phyloP scores from a whole-genome alignment of 1,140 invertebrate genomes.

The Zaprionus africanus region DNA sequence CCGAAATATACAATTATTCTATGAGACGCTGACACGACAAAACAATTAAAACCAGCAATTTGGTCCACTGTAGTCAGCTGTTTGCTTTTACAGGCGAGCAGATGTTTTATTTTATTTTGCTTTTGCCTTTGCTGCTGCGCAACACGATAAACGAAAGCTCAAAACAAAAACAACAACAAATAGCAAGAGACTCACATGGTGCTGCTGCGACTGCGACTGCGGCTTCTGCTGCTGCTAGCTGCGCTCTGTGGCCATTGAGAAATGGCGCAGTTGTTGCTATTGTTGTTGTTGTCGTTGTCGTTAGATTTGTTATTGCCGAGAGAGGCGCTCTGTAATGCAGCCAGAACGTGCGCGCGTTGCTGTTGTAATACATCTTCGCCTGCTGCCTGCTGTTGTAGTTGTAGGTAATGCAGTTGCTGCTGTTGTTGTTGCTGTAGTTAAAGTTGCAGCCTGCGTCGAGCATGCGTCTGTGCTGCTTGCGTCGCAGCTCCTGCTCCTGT shows the following conservation, averaged over 20 bases:
- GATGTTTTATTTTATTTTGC: conserved; percentile 49
- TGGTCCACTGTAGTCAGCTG: conserved; percentile 59
- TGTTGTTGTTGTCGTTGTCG: conserved; percentile 7
- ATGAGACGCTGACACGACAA: too few species aligned
- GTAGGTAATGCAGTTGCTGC: conserved; percentile 4
- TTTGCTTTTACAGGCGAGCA: conserved; percentile 41
- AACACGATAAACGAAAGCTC: conserved; percentile 34
- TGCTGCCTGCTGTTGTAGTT: conserved; percentile 24
- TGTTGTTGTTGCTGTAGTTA: conserved; percentile 22
- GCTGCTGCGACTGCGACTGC: conserved; percentile 30
- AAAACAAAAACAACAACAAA: conserved; percentile 48
- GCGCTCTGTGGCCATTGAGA: background rate
- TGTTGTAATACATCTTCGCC: conserved; percentile 67
- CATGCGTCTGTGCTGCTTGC: conserved; percentile 54
- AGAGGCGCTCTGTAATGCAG: conserved; percentile 21
- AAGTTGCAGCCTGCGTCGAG: conserved; percentile 10
- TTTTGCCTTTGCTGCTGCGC: conserved; percentile 21
- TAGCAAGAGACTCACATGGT: conserved; percentile 64
- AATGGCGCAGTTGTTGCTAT: conserved; percentile 21
- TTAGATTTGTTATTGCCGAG: conserved; percentile 4
- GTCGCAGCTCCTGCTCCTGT: conserved; percentile 47
- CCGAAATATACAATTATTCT: background rate
- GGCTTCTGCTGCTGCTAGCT: conserved; percentile 7
- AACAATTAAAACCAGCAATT: background rate
- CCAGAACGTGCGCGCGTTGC: conserved; percentile 52